A percentile compares a stretch with the other conserved stretches of the same genome.
Conservation (phyloP, 1,140 invertebrate species). For the Zaprionus tsacasi region DNA sequence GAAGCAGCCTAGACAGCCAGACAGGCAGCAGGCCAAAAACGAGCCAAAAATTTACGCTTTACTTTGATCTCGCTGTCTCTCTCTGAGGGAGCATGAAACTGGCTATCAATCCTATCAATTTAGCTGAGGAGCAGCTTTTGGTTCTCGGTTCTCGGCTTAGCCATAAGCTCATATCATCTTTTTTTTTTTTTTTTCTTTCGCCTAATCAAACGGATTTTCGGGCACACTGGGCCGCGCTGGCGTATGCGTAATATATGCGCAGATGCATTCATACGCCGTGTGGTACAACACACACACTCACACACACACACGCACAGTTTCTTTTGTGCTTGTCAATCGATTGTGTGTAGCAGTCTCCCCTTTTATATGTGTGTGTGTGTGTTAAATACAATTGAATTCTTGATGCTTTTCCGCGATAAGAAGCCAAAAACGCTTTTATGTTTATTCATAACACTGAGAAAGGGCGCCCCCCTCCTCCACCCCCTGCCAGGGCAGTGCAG, state of each 20-base stretch:
- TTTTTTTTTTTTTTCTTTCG: conserved; percentile 5
- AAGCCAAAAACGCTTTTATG: conserved; percentile 69
- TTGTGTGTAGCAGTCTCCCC: conserved; percentile 1
- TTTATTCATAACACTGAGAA: conserved; percentile 68
- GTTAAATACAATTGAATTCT: conserved; percentile 76
- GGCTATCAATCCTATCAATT: neutral
- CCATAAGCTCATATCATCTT: neutral
- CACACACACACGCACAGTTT: conserved; percentile 23
- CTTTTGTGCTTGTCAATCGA: conserved; percentile 68
- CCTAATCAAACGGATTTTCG: conserved; percentile 67
- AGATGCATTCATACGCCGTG: conserved; percentile 14
- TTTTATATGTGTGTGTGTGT: conserved; percentile 16
- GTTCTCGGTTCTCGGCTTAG: neutral
- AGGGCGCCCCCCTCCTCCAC: neutral
- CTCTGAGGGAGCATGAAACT: neutral
- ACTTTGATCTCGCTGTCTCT: neutral
- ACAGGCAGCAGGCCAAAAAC: neutral
- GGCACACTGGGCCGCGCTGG: conserved; percentile 36
- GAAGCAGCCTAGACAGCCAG: too few species aligned
- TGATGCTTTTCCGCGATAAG: conserved; percentile 72
- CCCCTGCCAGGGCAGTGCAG: conserved; percentile 3
- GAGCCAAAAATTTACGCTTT: neutral
- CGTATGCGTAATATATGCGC: conserved; percentile 69
- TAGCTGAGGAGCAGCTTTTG: neutral
- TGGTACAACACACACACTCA: neutral